Conservation (phyloP, 1,140 invertebrate genomes). For the Psilanteris sp. region DNA sequence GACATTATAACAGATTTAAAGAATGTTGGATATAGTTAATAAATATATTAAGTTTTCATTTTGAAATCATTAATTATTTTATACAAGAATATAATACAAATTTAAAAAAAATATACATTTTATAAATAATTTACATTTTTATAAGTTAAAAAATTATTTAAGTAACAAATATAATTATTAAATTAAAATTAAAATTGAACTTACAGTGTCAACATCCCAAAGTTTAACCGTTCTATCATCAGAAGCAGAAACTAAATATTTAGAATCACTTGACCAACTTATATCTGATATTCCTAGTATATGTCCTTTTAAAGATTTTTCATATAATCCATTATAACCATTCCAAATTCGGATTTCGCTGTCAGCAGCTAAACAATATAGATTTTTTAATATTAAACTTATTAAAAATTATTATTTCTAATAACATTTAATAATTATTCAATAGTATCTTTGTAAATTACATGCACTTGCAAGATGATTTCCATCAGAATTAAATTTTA, state of each 20-base stretch:
- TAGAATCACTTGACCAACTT: constrained; percentile 98
- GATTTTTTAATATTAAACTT: not conserved
- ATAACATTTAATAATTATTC: not conserved
- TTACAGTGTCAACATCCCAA: constrained; percentile 96
- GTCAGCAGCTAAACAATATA: constrained; percentile 86
- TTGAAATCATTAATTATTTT: no score
- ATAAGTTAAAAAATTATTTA: no score
- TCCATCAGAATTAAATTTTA: constrained; percentile 99
- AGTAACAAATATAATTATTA: constrained; percentile 7
- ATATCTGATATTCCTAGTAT: constrained; percentile 99
- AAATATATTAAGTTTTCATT: no score
- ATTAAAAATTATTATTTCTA: constrained; percentile 1
- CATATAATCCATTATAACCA: constrained; percentile 99
- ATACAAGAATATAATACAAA: no score
- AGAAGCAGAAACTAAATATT: constrained; percentile 96
- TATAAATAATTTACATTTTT: not conserved
- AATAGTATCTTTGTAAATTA: constrained; percentile 81
- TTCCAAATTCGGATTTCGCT: constrained; percentile 99
- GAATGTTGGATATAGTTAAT: no score
- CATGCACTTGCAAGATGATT: constrained; percentile 99
- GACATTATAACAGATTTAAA: no score
- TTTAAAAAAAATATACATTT: constrained; percentile 11
- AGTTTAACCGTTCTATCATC: constrained; percentile 99
- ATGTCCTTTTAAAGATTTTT: constrained; percentile 98
- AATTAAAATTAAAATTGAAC: constrained; percentile 59